Evolutionary conservation across 2,888 invertebrate genomes (phyloP).

Genomic region (Hipparchia sbordonii): DNA sequence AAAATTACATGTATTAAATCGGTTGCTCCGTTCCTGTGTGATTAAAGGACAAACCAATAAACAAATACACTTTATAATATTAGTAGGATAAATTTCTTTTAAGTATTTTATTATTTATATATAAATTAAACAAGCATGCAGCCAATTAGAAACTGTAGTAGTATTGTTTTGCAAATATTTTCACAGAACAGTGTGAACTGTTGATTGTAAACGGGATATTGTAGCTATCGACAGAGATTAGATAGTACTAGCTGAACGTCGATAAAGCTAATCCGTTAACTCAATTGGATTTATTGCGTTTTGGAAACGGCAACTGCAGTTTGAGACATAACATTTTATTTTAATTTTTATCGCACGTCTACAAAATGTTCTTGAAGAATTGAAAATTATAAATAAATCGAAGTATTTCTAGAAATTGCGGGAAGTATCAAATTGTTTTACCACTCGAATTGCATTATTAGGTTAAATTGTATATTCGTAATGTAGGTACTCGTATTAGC

Average conservation of each 20-base stretch:
- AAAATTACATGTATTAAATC: too few relatives aligned
- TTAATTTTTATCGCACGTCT: neutral
- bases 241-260: neutral
- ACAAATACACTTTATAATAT: too few relatives aligned
- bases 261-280: slow-evolving; percentile 7
- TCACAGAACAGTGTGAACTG: neutral
- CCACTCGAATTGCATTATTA: neutral
- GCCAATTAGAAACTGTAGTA: too few relatives aligned
- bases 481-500: too few relatives aligned
- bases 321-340: neutral
- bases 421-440: neutral
- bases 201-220: neutral
- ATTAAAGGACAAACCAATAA: too few relatives aligned
- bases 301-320: neutral
- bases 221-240: neutral
- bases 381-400: neutral
- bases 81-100: too few relatives aligned
- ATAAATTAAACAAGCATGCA: too few relatives aligned
- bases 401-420: neutral
- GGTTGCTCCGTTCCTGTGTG: too few relatives aligned
- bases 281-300: neutral
- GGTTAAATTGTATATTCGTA: too few relatives aligned
- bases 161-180: neutral
- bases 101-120: too few relatives aligned
- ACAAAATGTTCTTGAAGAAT: neutral